phyloP scores from a whole-genome alignment of 2,888 invertebrate genomes.

The Fissipunctia ypsillon region DNA sequence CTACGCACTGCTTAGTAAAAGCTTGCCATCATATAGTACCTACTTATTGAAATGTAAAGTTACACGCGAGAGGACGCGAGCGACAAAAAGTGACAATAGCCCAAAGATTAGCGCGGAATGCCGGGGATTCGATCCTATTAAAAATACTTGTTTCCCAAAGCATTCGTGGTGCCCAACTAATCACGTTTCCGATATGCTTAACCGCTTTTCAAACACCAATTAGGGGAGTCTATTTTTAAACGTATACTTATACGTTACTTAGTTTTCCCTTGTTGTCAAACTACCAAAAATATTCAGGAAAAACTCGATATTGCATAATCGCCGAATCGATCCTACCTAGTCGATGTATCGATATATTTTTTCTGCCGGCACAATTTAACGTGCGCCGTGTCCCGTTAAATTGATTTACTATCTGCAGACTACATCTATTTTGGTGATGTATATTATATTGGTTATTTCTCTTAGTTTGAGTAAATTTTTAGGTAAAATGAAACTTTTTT shows the following conservation, averaged over 20 bases:
- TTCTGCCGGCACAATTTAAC: conserved; percentile 65
- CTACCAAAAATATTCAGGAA: conserved; percentile 24
- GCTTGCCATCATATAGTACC: background rate
- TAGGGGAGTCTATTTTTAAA: conserved; percentile 13
- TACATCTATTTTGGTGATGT: conserved; percentile 68
- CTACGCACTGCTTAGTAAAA: background rate
- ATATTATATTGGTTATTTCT: conserved; percentile 64
- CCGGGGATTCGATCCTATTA: background rate
- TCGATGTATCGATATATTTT: conserved; percentile 62
- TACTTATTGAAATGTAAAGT: conserved; percentile 1
- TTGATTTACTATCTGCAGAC: conserved; percentile 74
- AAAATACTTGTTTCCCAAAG: background rate
- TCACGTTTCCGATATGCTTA: background rate
- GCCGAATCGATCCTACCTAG: conserved; percentile 46
- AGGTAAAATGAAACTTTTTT: conserved; percentile 49
- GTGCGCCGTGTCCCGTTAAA: conserved; percentile 68
- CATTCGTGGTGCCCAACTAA: background rate
- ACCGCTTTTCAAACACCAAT: background rate
- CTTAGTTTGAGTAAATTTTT: conserved; percentile 55
- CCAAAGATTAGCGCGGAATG: background rate
- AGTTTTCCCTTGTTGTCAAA: conserved; percentile 13
- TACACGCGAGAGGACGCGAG: background rate
- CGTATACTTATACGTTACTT: no score
- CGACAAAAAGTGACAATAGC: no score
- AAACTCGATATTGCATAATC: conserved; percentile 53